A percentile compares a stretch with the other conserved stretches of the same genome.
These are phyloP conservation scores for Chromobotia macracanthus DNA, from an alignment of 2,797 vertebrate genomes.

Conservation along the genomic window DNA sequence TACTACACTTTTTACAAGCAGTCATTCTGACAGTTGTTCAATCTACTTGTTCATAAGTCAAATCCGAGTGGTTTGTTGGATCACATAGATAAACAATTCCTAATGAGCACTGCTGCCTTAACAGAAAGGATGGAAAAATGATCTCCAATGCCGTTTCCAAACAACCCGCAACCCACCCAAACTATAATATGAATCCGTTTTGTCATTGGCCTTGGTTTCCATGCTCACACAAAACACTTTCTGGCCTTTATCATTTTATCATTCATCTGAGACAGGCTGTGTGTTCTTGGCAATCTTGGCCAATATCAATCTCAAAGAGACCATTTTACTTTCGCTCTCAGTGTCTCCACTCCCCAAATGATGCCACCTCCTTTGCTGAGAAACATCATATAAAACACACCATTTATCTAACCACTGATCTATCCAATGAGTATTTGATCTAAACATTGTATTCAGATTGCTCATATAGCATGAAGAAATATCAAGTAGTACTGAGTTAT, in stretches of 20 bases:
- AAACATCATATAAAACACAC: not conserved
- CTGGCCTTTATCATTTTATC: conserved; percentile 40
- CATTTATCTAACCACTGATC: not conserved
- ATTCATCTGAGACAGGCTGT: conserved; percentile 44
- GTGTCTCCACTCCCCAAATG: not conserved
- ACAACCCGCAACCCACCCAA: not conserved
- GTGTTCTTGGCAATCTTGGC: conserved; percentile 41
- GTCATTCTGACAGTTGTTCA: not conserved
- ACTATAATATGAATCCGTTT: conserved; percentile 28
- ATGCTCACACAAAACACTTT: conserved; percentile 46
- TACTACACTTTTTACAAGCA: not conserved
- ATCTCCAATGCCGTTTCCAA: conserved; percentile 26
- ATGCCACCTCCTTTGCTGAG: not conserved
- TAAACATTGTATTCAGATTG: not conserved
- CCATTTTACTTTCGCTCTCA: conserved; percentile 16
- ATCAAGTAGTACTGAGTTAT: conserved; percentile 25
- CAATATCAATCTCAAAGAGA: conserved; percentile 24
- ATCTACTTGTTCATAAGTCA: not conserved
- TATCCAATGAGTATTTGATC: not conserved
- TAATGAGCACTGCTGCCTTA: not conserved
- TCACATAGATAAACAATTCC: not conserved
- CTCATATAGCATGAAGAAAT: not conserved
- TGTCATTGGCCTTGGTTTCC: conserved; percentile 47
- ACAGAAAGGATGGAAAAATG: not conserved
- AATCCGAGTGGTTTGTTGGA: not conserved